phyloP scores from a whole-genome alignment of 2,888 invertebrate species.

The Tethea ocularis region DNA sequence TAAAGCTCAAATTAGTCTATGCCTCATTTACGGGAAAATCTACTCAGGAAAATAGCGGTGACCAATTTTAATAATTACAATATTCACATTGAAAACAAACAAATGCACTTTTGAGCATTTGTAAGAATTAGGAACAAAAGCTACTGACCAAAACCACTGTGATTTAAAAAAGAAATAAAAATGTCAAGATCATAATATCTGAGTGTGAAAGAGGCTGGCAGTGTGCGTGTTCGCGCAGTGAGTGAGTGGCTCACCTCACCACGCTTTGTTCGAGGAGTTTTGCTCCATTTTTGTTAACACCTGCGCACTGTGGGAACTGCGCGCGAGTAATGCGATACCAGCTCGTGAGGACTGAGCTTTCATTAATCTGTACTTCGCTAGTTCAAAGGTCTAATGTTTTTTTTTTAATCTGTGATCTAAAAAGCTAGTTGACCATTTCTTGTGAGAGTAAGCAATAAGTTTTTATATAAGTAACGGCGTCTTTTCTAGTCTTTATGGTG shows the following conservation, averaged over 20 bases:
- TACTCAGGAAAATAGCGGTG: no score
- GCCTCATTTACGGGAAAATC: no score
- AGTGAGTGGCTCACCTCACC: conserved; percentile 25
- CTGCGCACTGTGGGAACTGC: conserved; percentile 61
- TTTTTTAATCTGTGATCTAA: background rate
- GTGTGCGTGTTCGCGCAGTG: conserved; percentile 20
- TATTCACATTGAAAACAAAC: no score
- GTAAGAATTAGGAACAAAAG: no score
- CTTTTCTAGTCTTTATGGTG: no score
- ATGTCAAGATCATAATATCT: conserved; percentile 53
- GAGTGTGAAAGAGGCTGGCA: conserved; percentile 22
- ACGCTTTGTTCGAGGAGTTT: conserved; percentile 19
- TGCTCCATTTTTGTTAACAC: conserved; percentile 76
- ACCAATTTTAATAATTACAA: no score
- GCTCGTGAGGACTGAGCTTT: background rate
- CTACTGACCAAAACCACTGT: background rate
- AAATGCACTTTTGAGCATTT: no score
- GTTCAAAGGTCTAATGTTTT: conserved; percentile 9
- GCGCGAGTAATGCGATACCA: conserved; percentile 63
- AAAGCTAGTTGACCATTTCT: no score
- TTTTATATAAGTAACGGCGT: no score
- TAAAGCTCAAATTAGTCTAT: no score
- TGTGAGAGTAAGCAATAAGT: no score
- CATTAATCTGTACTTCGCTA: conserved; percentile 16
- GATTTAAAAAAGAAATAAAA: conserved; percentile 7